Conservation (phyloP, 2,888 invertebrate species). For the Caenorhabditis virilis region DNA sequence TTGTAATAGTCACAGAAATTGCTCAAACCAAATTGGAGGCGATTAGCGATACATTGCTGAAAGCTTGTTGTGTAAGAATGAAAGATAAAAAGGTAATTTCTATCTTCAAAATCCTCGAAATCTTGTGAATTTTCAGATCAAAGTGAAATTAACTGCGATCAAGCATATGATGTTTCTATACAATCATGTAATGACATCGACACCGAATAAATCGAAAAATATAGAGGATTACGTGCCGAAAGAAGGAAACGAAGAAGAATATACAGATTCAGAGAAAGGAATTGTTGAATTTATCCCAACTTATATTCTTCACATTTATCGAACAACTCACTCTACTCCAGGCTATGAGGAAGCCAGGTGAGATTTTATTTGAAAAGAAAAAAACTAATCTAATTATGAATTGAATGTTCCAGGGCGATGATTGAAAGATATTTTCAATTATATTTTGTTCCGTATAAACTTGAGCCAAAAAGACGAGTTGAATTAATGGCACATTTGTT, state of each 20-base stretch:
- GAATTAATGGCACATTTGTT: constrained; percentile 30
- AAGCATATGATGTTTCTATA: constrained; percentile 29
- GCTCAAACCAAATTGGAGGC: constrained; percentile 44
- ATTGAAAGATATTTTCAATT: constrained; percentile 36
- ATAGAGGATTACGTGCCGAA: too few relatives aligned
- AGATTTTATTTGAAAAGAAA: neutral
- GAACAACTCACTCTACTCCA: constrained; percentile 2
- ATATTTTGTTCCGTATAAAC: constrained; percentile 30
- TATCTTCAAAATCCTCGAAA: too few relatives aligned
- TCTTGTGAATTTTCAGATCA: constrained; percentile 12
- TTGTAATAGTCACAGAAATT: constrained; percentile 22
- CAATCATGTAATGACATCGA: constrained; percentile 23
- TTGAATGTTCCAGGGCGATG: constrained; percentile 13
- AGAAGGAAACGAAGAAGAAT: constrained; percentile 3
- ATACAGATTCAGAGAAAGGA: constrained; percentile 41
- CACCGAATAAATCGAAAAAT: too few relatives aligned
- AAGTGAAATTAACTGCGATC: constrained; percentile 26
- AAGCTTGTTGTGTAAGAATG: constrained; percentile 33
- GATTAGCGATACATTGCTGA: constrained; percentile 46
- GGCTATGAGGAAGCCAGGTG: constrained; percentile 28
- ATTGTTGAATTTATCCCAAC: constrained; percentile 37
- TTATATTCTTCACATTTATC: constrained; percentile 19
- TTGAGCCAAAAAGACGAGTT: constrained; percentile 18
- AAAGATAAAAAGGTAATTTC: constrained; percentile 35
- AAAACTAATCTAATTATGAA: constrained; percentile 2